phyloP scores from a whole-genome alignment of 1,140 invertebrate genomes.

The Eufriesea mexicana region DNA sequence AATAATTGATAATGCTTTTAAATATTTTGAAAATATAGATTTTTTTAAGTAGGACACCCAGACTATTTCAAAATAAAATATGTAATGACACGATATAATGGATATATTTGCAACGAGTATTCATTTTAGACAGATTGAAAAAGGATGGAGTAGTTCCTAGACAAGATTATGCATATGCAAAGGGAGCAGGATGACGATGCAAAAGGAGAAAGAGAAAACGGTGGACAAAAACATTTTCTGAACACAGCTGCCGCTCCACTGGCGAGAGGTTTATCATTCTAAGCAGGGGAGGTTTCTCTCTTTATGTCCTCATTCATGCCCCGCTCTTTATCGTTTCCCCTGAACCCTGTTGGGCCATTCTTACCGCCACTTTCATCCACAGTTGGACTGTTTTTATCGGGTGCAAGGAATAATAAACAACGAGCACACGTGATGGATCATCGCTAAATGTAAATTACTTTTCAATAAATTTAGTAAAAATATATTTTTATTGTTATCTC shows the following conservation, averaged over 20 bases:
- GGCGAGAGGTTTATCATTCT: conserved; percentile 61
- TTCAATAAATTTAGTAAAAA: neutral
- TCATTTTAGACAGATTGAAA: neutral
- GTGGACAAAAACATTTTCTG: conserved; percentile 46
- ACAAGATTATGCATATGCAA: conserved; percentile 8
- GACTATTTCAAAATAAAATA: too few relatives aligned
- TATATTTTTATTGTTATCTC: neutral
- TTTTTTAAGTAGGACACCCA: too few relatives aligned
- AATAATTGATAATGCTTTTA: too few relatives aligned
- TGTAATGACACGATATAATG: too few relatives aligned
- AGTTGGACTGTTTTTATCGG: neutral
- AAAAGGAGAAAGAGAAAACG: conserved; percentile 26
- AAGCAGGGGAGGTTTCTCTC: conserved; percentile 63
- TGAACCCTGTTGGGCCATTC: neutral
- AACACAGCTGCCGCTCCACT: conserved; percentile 54
- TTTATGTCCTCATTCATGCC: conserved; percentile 42
- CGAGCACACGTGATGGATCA: neutral
- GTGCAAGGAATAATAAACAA: neutral
- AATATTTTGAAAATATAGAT: too few relatives aligned
- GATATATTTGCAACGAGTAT: neutral
- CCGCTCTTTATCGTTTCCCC: neutral
- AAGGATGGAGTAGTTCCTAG: neutral
- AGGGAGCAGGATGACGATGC: neutral
- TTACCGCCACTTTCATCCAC: neutral
- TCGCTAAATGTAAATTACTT: neutral